A percentile compares a stretch with the other conserved stretches of the same genome.
phyloP scores from a whole-genome alignment of 2,888 invertebrate species.

The Alcis repandata region DNA sequence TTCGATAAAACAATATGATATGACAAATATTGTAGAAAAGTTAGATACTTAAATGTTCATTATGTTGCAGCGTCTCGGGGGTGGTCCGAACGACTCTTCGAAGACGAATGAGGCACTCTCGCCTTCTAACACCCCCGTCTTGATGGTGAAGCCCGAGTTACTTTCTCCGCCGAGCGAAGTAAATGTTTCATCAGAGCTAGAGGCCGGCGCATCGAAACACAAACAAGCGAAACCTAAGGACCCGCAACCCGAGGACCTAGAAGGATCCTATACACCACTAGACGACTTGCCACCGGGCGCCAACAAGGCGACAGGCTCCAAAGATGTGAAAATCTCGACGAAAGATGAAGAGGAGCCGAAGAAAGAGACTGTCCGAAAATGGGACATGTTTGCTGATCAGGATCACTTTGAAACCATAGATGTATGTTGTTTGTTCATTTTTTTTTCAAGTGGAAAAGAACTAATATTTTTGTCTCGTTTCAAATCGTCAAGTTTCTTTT shows the following conservation, averaged over 20 bases:
- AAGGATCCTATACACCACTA: too few species aligned
- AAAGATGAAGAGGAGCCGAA: slow-evolving; percentile 15
- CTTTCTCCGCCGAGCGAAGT: neutral
- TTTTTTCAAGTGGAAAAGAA: neutral
- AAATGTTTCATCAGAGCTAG: neutral
- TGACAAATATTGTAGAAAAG: neutral
- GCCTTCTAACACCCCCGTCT: neutral
- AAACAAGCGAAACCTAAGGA: too few species aligned
- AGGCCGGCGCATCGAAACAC: neutral
- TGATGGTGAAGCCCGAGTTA: neutral
- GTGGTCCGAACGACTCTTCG: slow-evolving; percentile 21
- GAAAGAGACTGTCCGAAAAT: slow-evolving; percentile 68
- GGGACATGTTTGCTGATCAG: slow-evolving; percentile 98
- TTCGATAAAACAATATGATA: too few species aligned
- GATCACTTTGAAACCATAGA: slow-evolving; percentile 89
- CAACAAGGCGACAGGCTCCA: neutral
- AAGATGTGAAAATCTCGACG: neutral
- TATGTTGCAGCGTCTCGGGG: slow-evolving; percentile 42
- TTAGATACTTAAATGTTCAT: neutral
- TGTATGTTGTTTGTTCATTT: slow-evolving; percentile 53
- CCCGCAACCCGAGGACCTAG: too few species aligned
- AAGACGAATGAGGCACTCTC: neutral
- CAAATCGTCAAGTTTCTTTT: too few species aligned
- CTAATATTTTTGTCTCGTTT: too few species aligned
- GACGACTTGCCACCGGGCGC: too few species aligned